Evolutionary conservation across 53 echinoderm and acorn worm species (phyloP).

Genomic region (Henricia sp.): DNA sequence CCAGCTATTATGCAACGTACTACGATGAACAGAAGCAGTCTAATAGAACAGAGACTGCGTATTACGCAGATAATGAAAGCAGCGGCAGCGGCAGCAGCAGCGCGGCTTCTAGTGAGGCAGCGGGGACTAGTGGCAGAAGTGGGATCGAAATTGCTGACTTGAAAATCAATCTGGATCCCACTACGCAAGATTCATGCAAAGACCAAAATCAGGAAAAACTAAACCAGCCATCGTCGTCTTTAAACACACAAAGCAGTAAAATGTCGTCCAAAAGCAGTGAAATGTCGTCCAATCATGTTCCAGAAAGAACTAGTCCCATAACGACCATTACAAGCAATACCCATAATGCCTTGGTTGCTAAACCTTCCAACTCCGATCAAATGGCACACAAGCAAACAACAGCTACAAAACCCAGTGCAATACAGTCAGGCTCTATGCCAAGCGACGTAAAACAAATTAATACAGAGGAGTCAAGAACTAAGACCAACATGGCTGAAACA

Average conservation of each 20-base stretch:
- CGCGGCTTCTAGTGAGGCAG: constrained; percentile 42
- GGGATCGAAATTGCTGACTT: constrained; percentile 9
- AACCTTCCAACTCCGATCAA: constrained; percentile 10
- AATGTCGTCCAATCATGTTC: constrained; percentile 20
- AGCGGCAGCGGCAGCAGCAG: constrained; percentile 57
- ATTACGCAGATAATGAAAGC: constrained; percentile 68
- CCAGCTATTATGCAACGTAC: constrained; percentile 78
- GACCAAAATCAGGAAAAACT: constrained; percentile 6
- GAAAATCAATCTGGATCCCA: background rate
- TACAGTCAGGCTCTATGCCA: constrained; percentile 12
- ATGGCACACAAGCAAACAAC: constrained; percentile 14
- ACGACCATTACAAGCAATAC: background rate
- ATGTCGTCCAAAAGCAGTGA: background rate
- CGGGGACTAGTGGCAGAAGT: constrained; percentile 30
- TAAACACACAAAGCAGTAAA: background rate
- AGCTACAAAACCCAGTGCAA: constrained; percentile 41
- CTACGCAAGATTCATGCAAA: constrained; percentile 8
- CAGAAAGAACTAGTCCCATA: constrained; percentile 52
- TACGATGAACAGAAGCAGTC: constrained; percentile 61
- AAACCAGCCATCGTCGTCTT: background rate
- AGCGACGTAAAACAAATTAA: constrained; percentile 7
- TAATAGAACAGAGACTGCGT: constrained; percentile 38
- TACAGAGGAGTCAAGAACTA: constrained; percentile 41
- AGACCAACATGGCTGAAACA: constrained; percentile 13
- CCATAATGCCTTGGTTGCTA: background rate